These are phyloP conservation scores for Lamellibrachia satsuma DNA, from an alignment of 2,888 invertebrate species.

Conservation along the genomic window DNA sequence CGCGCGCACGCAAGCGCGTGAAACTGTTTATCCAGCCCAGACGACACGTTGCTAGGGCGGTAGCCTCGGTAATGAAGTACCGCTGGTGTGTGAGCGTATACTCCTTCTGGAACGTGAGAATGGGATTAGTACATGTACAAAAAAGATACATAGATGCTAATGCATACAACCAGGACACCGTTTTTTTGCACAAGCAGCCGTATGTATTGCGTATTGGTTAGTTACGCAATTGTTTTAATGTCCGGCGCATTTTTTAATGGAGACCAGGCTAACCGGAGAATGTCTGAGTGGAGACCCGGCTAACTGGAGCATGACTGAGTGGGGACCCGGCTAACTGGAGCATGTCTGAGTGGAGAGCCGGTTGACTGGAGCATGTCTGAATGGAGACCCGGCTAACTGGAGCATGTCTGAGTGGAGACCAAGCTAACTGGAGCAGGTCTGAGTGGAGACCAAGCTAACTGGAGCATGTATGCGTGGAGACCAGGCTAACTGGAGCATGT, in stretches of 20 bases:
- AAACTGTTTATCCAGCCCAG: too few species aligned
- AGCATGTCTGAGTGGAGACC: too few species aligned
- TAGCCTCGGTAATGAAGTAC: too few species aligned
- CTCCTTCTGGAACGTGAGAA: neutral
- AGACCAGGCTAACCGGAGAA: neutral
- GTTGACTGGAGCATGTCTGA: too few species aligned
- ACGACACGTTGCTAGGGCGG: neutral
- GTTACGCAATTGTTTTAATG: neutral
- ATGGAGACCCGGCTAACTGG: too few species aligned
- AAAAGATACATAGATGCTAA: neutral
- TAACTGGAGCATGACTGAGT: neutral
- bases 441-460: too few species aligned
- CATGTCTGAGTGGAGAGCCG: too few species aligned
- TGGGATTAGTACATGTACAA: neutral
- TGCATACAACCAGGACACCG: neutral
- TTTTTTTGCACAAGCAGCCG: neutral
- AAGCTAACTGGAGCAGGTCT: too few species aligned
- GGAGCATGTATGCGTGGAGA: too few species aligned
- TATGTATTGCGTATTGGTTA: neutral
- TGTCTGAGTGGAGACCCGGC: neutral
- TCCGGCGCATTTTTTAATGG: neutral
- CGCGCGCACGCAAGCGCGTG: too few species aligned
- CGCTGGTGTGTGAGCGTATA: too few species aligned
- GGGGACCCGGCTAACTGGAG: neutral
- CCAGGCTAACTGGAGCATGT: too few species aligned